Evolutionary conservation across 2,797 vertebrate species (phyloP).

Genomic region (Ispidina picta): DNA sequence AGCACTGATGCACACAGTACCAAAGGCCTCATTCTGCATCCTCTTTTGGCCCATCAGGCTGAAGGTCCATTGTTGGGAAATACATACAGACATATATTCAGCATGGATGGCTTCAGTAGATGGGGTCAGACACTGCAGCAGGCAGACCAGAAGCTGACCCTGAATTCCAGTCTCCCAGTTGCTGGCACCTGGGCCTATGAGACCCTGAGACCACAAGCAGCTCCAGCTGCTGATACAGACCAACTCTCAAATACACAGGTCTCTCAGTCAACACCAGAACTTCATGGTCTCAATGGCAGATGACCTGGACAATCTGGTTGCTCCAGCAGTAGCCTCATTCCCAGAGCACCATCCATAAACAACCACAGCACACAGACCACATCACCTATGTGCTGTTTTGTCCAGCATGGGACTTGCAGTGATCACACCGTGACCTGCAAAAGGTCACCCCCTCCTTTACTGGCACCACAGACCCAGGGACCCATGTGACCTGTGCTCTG

Average conservation of each 20-base stretch:
- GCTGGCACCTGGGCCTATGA: not conserved
- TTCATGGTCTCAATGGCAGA: rapidly evolving
- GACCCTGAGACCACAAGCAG: not conserved
- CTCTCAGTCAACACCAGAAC: not conserved
- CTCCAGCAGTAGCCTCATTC: not conserved
- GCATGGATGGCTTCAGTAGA: not conserved
- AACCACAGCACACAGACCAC: not conserved
- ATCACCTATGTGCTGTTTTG: not conserved
- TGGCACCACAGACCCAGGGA: rapidly evolving
- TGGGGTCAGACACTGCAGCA: not conserved
- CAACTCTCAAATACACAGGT: not conserved
- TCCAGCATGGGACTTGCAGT: rapidly evolving
- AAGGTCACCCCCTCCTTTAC: rapidly evolving
- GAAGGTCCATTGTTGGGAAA: not conserved
- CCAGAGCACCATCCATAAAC: not conserved
- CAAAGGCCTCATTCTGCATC: not conserved
- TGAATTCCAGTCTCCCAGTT: no score
- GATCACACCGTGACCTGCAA: not conserved
- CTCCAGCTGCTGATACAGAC: not conserved
- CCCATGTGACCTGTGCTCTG: not conserved
- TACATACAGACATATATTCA: not conserved
- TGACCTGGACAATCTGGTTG: not conserved
- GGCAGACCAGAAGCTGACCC: not conserved
- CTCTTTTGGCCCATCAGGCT: not conserved
- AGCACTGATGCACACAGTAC: not conserved